Evolutionary conservation across 2,113 vertebrate species (phyloP).

Genomic region (Halichoerus grypus): DNA sequence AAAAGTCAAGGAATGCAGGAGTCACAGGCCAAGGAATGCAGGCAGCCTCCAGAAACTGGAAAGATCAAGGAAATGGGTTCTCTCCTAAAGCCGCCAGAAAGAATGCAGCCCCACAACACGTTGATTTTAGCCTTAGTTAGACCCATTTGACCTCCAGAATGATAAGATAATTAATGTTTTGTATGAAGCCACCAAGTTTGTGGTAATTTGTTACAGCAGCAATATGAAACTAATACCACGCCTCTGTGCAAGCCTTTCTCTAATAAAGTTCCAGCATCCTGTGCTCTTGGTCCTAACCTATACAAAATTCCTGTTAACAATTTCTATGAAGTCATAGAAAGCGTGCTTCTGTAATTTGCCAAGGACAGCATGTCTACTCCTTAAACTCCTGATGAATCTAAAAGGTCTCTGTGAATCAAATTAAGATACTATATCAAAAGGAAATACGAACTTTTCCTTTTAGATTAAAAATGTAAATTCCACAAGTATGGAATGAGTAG

Average conservation of each 20-base stretch:
- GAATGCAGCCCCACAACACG: not conserved
- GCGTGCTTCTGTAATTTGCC: not conserved
- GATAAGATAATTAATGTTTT: not conserved
- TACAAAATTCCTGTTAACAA: not conserved
- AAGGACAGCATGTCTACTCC: not conserved
- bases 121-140: not conserved
- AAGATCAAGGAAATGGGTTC: not conserved
- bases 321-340: not conserved
- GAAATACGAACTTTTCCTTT: not conserved
- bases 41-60: not conserved
- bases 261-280: not conserved
- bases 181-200: not conserved
- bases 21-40: not conserved
- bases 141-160: not conserved
- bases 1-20: not conserved
- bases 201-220: not conserved
- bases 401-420: conserved; percentile 1
- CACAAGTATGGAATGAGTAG: not conserved
- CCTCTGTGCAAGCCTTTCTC: not conserved
- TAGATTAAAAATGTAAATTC: conserved; percentile 7
- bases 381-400: not conserved
- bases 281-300: not conserved
- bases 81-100: not conserved
- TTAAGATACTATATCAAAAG: conserved; percentile 32
- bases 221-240: not conserved